Evolutionary conservation across 1,140 invertebrate genomes (phyloP).

Genomic region (Drosophila micromelanica): DNA sequence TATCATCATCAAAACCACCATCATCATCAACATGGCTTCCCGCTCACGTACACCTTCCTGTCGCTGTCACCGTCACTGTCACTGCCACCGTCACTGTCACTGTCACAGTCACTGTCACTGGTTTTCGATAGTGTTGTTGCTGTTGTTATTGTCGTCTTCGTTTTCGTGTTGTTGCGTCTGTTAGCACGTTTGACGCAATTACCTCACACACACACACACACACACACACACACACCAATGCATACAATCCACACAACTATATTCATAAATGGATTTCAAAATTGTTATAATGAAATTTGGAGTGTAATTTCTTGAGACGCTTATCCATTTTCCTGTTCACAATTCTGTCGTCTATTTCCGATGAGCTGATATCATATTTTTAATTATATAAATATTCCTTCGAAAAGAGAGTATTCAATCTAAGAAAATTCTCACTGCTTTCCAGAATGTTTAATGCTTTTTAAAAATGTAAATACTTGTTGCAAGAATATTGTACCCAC

Average conservation of each 20-base stretch:
- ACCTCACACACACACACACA: conserved; percentile 47
- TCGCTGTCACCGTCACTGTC: conserved; percentile 15
- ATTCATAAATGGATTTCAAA: conserved; percentile 13
- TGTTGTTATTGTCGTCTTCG: conserved; percentile 39
- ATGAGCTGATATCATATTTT: too few species aligned
- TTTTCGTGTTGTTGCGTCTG: conserved; percentile 63
- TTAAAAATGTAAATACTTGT: too few species aligned
- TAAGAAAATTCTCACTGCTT: too few species aligned
- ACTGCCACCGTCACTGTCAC: conserved; percentile 6
- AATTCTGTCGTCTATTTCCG: too few species aligned
- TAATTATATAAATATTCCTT: too few species aligned
- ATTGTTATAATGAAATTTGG: conserved; percentile 56
- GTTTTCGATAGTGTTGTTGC: conserved; percentile 14
- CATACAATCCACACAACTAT: conserved; percentile 17
- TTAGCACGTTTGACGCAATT: conserved; percentile 77
- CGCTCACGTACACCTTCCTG: conserved; percentile 1
- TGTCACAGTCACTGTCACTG: conserved; percentile 3
- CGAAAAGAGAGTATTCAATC: too few species aligned
- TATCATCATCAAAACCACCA: conserved; percentile 42
- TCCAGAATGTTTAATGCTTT: too few species aligned
- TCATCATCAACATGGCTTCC: conserved; percentile 22
- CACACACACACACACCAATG: conserved; percentile 42
- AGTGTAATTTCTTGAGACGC: conserved; percentile 27
- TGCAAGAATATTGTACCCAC: too few species aligned
- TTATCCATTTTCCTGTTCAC: background rate